Percentiles rank a stretch among this genome's conserved stretches.
Conservation (phyloP, 1,140 invertebrate genomes). For the Saccostrea echinata region DNA sequence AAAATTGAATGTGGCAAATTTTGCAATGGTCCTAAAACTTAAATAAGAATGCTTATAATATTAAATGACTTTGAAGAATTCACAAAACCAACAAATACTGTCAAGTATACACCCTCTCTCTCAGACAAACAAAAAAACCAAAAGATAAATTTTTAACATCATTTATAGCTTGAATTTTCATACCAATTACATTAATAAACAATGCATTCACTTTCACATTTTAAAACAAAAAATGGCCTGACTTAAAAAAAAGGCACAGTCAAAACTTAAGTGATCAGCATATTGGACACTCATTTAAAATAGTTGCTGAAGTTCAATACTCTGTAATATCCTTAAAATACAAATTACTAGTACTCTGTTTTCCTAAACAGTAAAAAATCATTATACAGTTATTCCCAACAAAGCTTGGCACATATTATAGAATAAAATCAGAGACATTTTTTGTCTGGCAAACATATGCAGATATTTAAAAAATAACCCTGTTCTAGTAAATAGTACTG, state of each 20-base stretch:
- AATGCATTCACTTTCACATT: background rate
- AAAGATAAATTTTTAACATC: background rate
- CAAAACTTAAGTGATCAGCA: background rate
- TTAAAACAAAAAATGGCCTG: background rate
- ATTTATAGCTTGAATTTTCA: too few relatives aligned
- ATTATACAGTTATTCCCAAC: background rate
- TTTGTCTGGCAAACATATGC: background rate
- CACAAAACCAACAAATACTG: background rate
- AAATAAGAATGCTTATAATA: too few relatives aligned
- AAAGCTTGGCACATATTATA: slow-evolving; percentile 23
- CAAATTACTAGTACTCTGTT: background rate
- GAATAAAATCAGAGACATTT: background rate
- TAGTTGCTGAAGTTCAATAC: background rate
- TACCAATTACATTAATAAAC: background rate
- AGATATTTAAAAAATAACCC: background rate
- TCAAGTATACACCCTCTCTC: background rate
- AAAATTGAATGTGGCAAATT: too few relatives aligned
- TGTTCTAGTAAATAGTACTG: background rate
- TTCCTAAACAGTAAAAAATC: background rate
- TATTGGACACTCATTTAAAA: background rate
- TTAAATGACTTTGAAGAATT: background rate
- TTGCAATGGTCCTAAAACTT: too few relatives aligned
- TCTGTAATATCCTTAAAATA: background rate
- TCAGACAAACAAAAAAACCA: too few relatives aligned
- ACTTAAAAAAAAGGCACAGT: slow-evolving; percentile 1